Conservation (phyloP, 2,888 invertebrate species). For the Drosophila nigritarsus region DNA sequence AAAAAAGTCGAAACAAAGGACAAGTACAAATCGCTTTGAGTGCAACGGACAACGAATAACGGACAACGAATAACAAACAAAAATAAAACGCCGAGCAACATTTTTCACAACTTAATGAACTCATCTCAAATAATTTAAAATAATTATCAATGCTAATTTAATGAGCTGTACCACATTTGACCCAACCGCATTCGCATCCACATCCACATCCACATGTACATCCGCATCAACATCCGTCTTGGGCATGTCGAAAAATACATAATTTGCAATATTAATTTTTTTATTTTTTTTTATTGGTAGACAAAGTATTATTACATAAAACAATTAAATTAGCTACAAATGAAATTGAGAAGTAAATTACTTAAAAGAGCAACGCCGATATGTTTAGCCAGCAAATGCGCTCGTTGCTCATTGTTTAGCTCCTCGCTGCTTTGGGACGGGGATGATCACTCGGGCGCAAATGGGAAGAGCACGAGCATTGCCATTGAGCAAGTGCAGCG, state of each 20-base stretch:
- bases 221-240: constrained; percentile 11
- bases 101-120: constrained; percentile 77
- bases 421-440: constrained; percentile 35
- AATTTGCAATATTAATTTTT: background rate
- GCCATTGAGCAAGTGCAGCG: constrained; percentile 82
- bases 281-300: background rate
- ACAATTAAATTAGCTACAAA: constrained; percentile 6
- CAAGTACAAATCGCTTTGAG: constrained; percentile 62
- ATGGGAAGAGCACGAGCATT: constrained; percentile 86
- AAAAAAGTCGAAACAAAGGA: constrained; percentile 22
- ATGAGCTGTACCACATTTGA: constrained; percentile 45
- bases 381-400: constrained; percentile 82
- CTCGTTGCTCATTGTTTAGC: constrained; percentile 70
- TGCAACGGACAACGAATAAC: constrained; percentile 27
- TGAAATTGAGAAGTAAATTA: constrained; percentile 6
- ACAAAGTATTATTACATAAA: background rate
- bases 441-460: constrained; percentile 86
- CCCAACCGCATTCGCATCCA: constrained; percentile 12
- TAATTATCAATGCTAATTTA: constrained; percentile 80
- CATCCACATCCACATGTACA: constrained; percentile 7
- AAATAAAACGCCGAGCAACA: constrained; percentile 32
- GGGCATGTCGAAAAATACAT: background rate
- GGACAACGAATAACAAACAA: constrained; percentile 18
- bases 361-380: constrained; percentile 76
- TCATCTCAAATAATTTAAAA: constrained; percentile 78